Evolutionary conservation across 1,140 invertebrate species (phyloP).

Genomic region (Nymphalis io): DNA sequence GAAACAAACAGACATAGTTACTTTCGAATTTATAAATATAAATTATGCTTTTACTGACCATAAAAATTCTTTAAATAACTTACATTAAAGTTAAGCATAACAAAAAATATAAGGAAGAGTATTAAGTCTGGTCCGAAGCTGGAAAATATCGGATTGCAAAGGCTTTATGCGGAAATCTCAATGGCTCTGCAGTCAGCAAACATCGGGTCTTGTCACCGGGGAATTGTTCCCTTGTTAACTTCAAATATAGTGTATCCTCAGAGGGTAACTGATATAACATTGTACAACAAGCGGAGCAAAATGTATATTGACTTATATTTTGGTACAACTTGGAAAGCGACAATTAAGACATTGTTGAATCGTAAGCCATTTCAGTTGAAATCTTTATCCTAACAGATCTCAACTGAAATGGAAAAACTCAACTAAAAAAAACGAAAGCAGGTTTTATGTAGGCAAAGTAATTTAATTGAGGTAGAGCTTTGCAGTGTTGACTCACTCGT

Average conservation of each 20-base stretch:
- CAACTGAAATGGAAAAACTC: no score
- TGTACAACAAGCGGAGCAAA: not conserved
- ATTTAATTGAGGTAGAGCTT: no score
- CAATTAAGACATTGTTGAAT: no score
- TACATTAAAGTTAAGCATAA: not conserved
- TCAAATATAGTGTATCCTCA: not conserved
- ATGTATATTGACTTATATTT: not conserved
- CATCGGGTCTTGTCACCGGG: constrained; percentile 9
- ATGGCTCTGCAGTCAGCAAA: constrained; percentile 5
- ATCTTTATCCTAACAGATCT: no score
- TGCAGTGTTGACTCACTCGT: no score
- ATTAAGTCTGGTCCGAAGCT: not conserved
- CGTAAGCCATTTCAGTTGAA: no score
- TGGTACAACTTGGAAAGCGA: no score
- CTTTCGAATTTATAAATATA: no score
- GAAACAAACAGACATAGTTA: no score
- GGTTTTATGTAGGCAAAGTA: no score
- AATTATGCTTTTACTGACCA: not conserved
- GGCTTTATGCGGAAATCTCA: constrained; percentile 7
- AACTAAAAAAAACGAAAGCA: no score
- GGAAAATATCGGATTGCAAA: constrained; percentile 2
- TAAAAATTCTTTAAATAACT: not conserved
- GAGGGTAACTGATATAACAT: constrained; percentile 2
- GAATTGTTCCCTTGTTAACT: constrained; percentile 4
- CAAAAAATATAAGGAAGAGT: not conserved